Conservation (phyloP, 1,140 invertebrate genomes). For the Cherax quadricarinatus region DNA sequence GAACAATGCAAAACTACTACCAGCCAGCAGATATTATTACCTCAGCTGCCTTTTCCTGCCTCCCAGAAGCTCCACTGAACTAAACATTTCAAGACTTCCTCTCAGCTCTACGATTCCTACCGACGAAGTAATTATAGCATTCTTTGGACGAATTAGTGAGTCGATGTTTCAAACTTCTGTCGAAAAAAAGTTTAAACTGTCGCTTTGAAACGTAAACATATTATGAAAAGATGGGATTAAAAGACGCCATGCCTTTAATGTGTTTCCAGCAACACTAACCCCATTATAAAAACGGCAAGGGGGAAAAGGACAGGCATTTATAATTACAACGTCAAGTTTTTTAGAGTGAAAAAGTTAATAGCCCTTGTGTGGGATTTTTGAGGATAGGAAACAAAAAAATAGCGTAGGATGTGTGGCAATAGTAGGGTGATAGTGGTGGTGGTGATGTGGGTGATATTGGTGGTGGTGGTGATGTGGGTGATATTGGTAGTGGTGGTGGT, state of each 20-base stretch:
- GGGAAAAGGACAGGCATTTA: conserved; percentile 50
- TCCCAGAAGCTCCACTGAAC: neutral
- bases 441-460: neutral
- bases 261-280: conserved; percentile 46
- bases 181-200: conserved; percentile 69
- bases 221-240: conserved; percentile 67
- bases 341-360: conserved; percentile 18
- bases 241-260: conserved; percentile 54
- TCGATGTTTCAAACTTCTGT: conserved; percentile 65
- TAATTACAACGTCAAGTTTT: conserved; percentile 37
- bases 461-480: too few species aligned
- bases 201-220: conserved; percentile 71
- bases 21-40: too few species aligned
- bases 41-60: too few species aligned
- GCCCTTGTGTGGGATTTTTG: neutral
- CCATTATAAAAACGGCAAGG: conserved; percentile 31
- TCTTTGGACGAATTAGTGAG: conserved; percentile 67
- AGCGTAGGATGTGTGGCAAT: neutral
- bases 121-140: conserved; percentile 67
- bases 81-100: neutral
- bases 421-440: neutral
- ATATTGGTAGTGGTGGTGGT: too few species aligned
- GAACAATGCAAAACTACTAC: too few species aligned
- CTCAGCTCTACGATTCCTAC: conserved; percentile 17
- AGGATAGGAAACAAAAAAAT: neutral